Evolutionary conservation across 2,888 invertebrate species (phyloP), one percentile per base, ranked within the genome.

Genomic region (Dryobota labecula): DNA sequence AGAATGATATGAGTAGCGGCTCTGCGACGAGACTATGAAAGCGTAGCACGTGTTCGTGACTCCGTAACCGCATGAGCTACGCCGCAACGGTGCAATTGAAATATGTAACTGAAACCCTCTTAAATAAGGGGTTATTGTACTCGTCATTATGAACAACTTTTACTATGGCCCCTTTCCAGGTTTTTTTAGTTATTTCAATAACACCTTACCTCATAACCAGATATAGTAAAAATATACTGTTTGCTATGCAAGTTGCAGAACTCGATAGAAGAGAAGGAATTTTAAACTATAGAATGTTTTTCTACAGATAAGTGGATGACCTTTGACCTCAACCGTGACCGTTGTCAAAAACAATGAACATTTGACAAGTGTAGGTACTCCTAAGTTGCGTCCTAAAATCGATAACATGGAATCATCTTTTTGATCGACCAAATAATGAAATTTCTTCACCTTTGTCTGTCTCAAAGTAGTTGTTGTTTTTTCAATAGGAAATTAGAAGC

Each of bases 1-100:
- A 15, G 24, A 41, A 18, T 18, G 13, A 45, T 41, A 30, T 20
- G n/a, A 15, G 24, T 41, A 66, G 7, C 4, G 8, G 8, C 20
- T 27, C 20, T 13, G 70, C 54, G 70, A 56, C 45, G 38, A 24
- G 30, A 24, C 45, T 47, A 38, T 30, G 18, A 47, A n/a, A 24
- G 9, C 45, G 30, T 45, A 70, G 70, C 38, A 11, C 15, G 13
- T 11, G 38, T 38, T 24, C 30, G 15, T 20, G 7, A 27, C 7
- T 24, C n/a, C 33, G 33, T 27, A 20, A 43, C 13, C 30, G 66
- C 33, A 33, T 15, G 24, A n/a, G 27, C n/a, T 38, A 53, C 27
- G n/a, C 8, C 27, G 45, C 27, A 20, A 36, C 2, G 11, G 9
- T 9, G 6, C 15, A 27, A 36, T 24, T 61, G 1, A n/a, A 38